Evolutionary conservation across 2,797 vertebrate genomes (phyloP).

Genomic region (Acanthornis magna): DNA sequence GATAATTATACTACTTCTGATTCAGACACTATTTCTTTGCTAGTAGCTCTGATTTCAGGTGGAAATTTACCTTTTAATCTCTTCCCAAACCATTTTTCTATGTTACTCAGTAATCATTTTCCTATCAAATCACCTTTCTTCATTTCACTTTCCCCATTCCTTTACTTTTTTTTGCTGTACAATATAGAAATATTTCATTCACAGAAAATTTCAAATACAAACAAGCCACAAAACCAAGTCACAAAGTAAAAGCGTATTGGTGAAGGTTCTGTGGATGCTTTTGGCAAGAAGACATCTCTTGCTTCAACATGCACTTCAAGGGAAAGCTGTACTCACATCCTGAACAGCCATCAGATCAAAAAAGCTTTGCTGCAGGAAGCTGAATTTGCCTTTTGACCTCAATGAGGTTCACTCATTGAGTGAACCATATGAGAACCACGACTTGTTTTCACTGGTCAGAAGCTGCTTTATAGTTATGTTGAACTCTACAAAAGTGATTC

Average conservation of each 20-base stretch:
- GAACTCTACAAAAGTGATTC: not conserved
- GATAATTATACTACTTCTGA: not conserved
- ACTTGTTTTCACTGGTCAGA: slow-evolving; percentile 21
- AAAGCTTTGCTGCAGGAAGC: not conserved
- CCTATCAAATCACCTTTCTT: not conserved
- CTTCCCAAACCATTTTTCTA: not conserved
- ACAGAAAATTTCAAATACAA: not conserved
- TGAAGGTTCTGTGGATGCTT: not conserved
- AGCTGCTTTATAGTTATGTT: not conserved
- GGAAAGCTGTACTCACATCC: not conserved
- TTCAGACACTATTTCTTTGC: not conserved
- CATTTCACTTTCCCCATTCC: not conserved
- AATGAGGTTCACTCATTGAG: not conserved
- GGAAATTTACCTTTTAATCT: not conserved
- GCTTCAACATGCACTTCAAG: not conserved
- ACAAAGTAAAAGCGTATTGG: not conserved
- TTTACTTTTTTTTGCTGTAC: not conserved
- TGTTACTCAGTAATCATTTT: not conserved
- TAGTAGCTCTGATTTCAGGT: not conserved
- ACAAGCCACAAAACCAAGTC: not conserved
- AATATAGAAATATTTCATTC: not conserved
- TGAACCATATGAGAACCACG: not conserved
- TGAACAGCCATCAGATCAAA: slow-evolving; percentile 13
- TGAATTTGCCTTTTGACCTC: slow-evolving; percentile 40
- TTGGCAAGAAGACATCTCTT: not conserved